Base-by-base conservation (phyloP, 2,797 vertebrate genomes). In the Sebastes itinus region DNA sequence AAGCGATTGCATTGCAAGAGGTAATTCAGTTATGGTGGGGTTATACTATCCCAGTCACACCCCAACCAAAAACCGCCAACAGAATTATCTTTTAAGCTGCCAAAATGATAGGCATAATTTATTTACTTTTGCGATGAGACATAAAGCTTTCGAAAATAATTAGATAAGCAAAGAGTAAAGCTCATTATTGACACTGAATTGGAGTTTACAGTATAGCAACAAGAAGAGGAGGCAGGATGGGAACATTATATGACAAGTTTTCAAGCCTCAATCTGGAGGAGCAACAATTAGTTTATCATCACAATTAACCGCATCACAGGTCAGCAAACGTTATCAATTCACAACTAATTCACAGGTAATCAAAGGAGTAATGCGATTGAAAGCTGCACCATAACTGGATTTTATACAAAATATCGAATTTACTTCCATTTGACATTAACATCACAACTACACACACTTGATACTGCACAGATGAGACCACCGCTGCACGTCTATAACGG, bases 91-190 rank as follows among this genome's bases (percentile, higher is more conserved):
- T 38, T 38, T 97, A 98, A 99, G 98, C 98, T 99, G 98, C 98
- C 98, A 99, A 99, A 99, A 99, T 98, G 98, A 99, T 98, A 95
- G 98, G 97, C 97, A 97, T 99, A 99, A 99, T 99, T 98, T 99
- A 99, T 99, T 99, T 99, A 99, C 98, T 98, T 97, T 97, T 97
- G 97, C 96, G 97, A 99, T 97, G 98, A 98, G 97, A 98, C 97
- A 97, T 97, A 98, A 99, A 99, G 97, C 97, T 97, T 97, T 97
- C 95, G 96, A 96, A 97, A 99, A 99, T 99, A 99, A 99, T 99
- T 98, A 97, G 98, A 99, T 99, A 98, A 99, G 93, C 97, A 97
- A 96, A 97, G 96, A 97, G 97, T 96, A 97, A 98, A 98, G 96
- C 97, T 99, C 97, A 98, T 98, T 98, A 99, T 97, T 97, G 97